These are phyloP conservation scores for Echinops telfairi DNA, from an alignment of 2,113 vertebrate species.

Conservation along the genomic window DNA sequence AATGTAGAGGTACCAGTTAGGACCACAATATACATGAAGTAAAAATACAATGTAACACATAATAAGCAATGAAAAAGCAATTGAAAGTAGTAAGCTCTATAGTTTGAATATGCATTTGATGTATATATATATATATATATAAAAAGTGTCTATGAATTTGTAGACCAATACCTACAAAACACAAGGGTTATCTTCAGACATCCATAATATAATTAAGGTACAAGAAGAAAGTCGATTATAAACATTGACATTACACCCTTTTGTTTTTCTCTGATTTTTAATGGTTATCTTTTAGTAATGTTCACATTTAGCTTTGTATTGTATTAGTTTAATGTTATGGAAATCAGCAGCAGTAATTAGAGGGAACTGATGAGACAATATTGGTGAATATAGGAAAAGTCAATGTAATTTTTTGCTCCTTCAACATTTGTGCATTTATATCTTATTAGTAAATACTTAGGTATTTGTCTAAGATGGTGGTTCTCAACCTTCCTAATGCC, in stretches of 20 bases:
- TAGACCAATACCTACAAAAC: constrained; percentile 39
- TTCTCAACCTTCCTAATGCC: too few species aligned
- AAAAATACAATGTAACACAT: background rate
- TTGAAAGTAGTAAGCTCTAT: constrained; percentile 8
- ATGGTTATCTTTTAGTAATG: constrained; percentile 34
- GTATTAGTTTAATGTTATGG: background rate
- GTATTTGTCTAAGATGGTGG: background rate
- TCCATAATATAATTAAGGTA: constrained; percentile 21
- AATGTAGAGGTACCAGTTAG: background rate
- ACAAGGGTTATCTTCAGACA: constrained; percentile 7
- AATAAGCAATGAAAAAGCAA: background rate
- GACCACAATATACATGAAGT: background rate
- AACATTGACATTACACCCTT: background rate
- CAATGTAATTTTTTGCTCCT: background rate
- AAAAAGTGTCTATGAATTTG: constrained; percentile 21
- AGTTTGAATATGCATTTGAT: background rate
- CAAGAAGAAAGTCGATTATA: background rate
- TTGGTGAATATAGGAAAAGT: background rate
- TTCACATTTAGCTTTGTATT: constrained; percentile 33
- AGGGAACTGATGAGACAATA: background rate
- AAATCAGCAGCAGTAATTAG: constrained; percentile 9
- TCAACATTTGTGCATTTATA: constrained; percentile 28
- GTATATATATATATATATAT: background rate
- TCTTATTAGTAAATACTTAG: constrained; percentile 26
- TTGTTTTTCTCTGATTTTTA: constrained; percentile 29